Conservation (phyloP, 2,113 vertebrate species). For the human region DNA sequence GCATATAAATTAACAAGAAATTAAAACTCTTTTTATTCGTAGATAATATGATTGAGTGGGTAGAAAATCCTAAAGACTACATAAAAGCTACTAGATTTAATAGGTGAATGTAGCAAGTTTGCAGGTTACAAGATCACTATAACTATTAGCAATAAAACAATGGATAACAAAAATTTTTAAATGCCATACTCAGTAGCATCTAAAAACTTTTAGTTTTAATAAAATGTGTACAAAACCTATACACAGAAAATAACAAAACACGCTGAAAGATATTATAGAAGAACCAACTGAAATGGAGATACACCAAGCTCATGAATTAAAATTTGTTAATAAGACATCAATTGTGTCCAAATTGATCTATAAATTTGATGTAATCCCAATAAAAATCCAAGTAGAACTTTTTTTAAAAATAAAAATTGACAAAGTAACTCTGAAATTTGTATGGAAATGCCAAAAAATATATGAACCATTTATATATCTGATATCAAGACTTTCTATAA, state of each 20-base stretch:
- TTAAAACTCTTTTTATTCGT: neutral
- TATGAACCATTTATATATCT: neutral
- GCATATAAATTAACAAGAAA: neutral
- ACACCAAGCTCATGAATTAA: neutral
- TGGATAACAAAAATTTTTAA: neutral
- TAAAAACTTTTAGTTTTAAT: neutral
- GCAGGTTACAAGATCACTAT: neutral
- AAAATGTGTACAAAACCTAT: neutral
- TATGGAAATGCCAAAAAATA: neutral
- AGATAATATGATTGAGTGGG: constrained; percentile 1
- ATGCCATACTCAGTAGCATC: neutral
- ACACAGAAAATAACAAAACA: neutral
- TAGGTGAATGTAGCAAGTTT: neutral
- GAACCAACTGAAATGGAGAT: neutral
- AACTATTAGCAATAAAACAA: neutral
- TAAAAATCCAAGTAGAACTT: neutral
- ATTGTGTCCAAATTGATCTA: neutral
- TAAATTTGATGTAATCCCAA: neutral
- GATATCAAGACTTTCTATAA: neutral
- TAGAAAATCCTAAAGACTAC: neutral
- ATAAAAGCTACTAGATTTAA: neutral
- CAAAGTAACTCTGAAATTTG: constrained; percentile 1
- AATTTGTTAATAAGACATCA: neutral
- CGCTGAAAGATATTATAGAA: neutral
- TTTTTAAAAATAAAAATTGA: neutral